Evolutionary conservation across 1,140 invertebrate species (phyloP).

Genomic region (Brachionus plicatilis): DNA sequence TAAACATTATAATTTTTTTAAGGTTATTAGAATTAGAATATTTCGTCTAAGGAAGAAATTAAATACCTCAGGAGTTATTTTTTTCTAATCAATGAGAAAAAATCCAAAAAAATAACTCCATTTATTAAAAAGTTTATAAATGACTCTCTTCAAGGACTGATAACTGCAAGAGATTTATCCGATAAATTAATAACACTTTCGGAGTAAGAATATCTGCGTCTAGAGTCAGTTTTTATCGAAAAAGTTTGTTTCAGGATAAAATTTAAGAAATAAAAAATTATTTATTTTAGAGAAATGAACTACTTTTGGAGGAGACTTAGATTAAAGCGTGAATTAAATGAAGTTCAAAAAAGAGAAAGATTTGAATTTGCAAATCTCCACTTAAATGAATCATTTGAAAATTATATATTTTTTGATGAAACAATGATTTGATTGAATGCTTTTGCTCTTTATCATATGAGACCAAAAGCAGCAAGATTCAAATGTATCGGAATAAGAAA

Average conservation of each 20-base stretch:
- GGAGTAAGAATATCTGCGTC: background rate
- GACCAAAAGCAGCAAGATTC: background rate
- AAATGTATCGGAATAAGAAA: background rate
- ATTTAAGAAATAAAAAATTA: background rate
- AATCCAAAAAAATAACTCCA: background rate
- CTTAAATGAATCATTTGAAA: background rate
- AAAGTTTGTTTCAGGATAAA: background rate
- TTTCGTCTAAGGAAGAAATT: background rate
- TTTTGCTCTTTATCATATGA: background rate
- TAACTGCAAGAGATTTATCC: background rate
- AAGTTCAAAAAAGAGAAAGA: background rate
- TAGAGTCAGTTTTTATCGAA: background rate
- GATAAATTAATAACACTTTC: background rate
- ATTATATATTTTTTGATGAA: background rate
- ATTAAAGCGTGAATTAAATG: background rate
- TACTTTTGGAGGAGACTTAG: background rate
- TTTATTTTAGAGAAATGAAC: background rate
- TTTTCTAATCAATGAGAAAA: conserved; percentile 1
- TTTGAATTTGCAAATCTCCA: background rate
- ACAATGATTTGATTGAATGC: background rate
- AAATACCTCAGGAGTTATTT: background rate
- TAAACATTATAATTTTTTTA: background rate
- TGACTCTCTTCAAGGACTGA: background rate
- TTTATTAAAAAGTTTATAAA: background rate
- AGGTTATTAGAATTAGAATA: background rate